Evolutionary conservation across 2,888 invertebrate species (phyloP), one percentile per base, ranked within the genome.

Genomic region (Deroplatys truncata): DNA sequence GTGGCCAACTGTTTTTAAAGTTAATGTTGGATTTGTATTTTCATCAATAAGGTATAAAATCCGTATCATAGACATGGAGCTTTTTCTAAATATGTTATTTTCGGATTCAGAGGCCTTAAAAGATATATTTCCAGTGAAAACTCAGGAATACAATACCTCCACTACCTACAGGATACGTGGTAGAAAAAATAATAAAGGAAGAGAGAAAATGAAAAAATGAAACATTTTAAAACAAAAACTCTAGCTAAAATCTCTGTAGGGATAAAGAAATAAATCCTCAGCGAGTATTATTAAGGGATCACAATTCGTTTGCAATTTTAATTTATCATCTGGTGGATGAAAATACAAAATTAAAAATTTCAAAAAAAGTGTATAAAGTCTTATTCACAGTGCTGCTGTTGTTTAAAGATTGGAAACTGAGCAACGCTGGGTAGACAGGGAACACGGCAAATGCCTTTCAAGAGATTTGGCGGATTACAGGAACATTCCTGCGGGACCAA

Each of bases 391-490:
- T 72, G 56, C 56, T 72, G 16, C 56, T 72, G 56, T 72, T 72
- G 56, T 72, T 72, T 72, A 72, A 72, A 72, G 56, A 72, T 72
- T 20, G 56, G 56, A 56, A 72, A 72, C 56, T 49, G 49, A 49
- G 49, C 25, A 85, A 49, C 10, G 49, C n/a, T 25, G 43, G 8
- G 82, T 82, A 82, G 56, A 31, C 25, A 35, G 29, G n/a, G 35
- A 83, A 25, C 31, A 87, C 56, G 56, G 87, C 35, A 35, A 87
- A 83, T 82, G 87, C 86, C 86, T 86, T 86, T 86, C 86, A 86
- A 86, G 86, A 86, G 86, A 86, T 86, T 86, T 86, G n/a, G 86
- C 72, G 86, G 56, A 72, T 72, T 72, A 72, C 56, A 72, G 56
- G 56, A 72, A 25, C 56, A 72, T 72, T 72, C 56, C 56, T 72